Percentiles rank a stretch among this genome's conserved stretches.
phyloP scores from a whole-genome alignment of 92 coral and sea anemone genomes.

The Scolanthus callimorphus region DNA sequence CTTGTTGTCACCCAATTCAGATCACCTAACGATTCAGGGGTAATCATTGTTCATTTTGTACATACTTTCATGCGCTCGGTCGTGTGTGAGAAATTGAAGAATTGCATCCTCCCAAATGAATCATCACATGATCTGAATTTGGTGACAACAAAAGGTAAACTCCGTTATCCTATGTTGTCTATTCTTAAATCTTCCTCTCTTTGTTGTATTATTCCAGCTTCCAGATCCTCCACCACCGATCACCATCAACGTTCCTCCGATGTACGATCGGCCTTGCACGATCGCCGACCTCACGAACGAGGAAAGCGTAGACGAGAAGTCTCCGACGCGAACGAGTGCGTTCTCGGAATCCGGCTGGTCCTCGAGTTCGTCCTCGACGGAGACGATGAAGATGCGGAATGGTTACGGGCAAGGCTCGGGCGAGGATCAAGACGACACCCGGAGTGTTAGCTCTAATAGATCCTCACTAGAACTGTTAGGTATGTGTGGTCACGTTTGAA shows the following conservation, averaged over 20 bases:
- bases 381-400: constrained; percentile 73
- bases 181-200: not conserved
- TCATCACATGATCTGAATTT: no score
- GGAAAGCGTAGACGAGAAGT: constrained; percentile 87
- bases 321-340: constrained; percentile 49
- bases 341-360: constrained; percentile 73
- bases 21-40: no score
- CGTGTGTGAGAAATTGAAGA: no score
- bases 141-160: no score
- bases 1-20: no score
- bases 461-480: constrained; percentile 86
- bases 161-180: not conserved
- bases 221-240: constrained; percentile 31
- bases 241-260: constrained; percentile 14
- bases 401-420: constrained; percentile 50
- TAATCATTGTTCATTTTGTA: no score
- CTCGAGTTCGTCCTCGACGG: constrained; percentile 74
- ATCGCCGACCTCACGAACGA: constrained; percentile 75
- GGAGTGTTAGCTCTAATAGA: constrained; percentile 51
- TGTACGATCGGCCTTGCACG: constrained; percentile 33
- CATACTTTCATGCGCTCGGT: no score
- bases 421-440: constrained; percentile 68
- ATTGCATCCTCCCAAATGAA: no score
- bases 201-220: not conserved
- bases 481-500: no score